Evolutionary conservation across 2,888 invertebrate genomes (phyloP).

Genomic region (Leptopterna dolabrata): DNA sequence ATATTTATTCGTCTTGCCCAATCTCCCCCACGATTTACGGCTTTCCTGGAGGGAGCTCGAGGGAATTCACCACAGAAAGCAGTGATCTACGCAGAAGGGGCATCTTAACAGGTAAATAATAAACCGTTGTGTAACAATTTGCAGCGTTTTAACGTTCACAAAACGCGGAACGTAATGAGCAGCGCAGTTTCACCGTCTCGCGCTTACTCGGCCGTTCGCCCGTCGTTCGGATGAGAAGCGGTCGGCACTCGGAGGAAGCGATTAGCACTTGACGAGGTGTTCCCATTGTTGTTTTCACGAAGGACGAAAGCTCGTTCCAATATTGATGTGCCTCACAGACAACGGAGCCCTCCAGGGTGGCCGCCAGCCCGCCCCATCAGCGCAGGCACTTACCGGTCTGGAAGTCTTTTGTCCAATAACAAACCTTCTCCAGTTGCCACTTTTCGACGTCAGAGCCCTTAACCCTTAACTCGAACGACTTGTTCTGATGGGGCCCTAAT

Average conservation of each 20-base stretch:
- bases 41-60: too few relatives aligned
- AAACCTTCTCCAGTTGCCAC: not conserved
- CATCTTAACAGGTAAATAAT: too few relatives aligned
- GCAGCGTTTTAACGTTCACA: too few relatives aligned
- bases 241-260: not conserved
- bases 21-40: too few relatives aligned
- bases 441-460: not conserved
- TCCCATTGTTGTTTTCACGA: not conserved
- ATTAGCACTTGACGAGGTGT: not conserved
- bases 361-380: not conserved
- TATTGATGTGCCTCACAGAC: not conserved
- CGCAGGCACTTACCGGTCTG: not conserved
- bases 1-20: too few relatives aligned
- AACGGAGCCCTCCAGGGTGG: not conserved
- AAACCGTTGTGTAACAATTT: too few relatives aligned
- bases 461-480: not conserved
- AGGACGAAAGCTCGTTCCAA: not conserved
- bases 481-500: not conserved
- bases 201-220: not conserved
- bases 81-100: too few relatives aligned
- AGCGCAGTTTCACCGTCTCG: too few relatives aligned
- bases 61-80: too few relatives aligned
- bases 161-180: too few relatives aligned
- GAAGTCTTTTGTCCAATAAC: constrained; percentile 3
- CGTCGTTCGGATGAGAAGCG: not conserved